phyloP scores from a whole-genome alignment of 2,113 vertebrate species.

The Salvelinus fontinalis region DNA sequence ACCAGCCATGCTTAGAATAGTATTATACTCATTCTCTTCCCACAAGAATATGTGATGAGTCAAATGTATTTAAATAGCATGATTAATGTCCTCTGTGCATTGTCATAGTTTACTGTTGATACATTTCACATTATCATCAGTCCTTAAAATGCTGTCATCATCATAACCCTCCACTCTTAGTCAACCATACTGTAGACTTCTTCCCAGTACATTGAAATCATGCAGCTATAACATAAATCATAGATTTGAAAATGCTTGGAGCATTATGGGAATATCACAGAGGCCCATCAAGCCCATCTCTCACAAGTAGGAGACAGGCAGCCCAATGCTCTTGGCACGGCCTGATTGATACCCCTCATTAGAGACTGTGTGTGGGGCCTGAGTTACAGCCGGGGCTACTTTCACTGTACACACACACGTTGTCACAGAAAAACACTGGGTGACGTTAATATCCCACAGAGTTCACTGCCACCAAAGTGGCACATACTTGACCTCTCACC shows the following conservation, averaged over 20 bases:
- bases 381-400: no score
- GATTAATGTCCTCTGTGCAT: not conserved
- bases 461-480: no score
- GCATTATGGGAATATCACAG: constrained; percentile 18
- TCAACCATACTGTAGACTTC: not conserved
- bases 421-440: no score
- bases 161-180: not conserved
- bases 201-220: not conserved
- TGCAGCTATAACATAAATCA: constrained; percentile 9
- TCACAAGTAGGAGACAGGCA: not conserved
- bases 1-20: constrained; percentile 20
- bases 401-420: no score
- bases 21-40: not conserved
- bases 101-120: not conserved
- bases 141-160: not conserved
- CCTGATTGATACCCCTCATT: not conserved
- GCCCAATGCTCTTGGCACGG: not conserved
- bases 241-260: constrained; percentile 28
- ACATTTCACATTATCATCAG: not conserved
- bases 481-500: no score
- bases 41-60: constrained; percentile 5
- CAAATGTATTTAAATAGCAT: not conserved
- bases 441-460: no score
- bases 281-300: not conserved
- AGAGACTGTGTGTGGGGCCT: not conserved